Percentiles rank a stretch among this genome's conserved stretches.
These are phyloP conservation scores for Pelmatolapia mariae DNA, from an alignment of 2,113 vertebrate genomes.

Conservation along the genomic window DNA sequence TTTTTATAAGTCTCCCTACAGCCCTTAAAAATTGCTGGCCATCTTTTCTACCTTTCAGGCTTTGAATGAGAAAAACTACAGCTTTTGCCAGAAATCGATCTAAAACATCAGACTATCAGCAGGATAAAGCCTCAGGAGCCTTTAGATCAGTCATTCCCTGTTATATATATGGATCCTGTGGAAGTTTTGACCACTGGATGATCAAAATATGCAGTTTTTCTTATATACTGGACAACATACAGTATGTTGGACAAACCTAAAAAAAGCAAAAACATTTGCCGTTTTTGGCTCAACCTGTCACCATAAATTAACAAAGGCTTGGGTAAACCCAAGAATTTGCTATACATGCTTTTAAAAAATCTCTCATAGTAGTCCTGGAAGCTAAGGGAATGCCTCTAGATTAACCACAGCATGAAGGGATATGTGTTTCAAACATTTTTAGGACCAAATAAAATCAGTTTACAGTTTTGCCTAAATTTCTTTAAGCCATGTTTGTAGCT, in stretches of 20 bases:
- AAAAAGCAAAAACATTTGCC: background rate
- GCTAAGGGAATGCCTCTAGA: background rate
- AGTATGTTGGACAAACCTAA: background rate
- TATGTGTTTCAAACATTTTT: background rate
- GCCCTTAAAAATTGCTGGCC: constrained; percentile 17
- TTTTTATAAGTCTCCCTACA: background rate
- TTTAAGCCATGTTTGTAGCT: background rate
- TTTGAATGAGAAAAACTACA: constrained; percentile 39
- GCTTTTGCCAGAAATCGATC: constrained; percentile 57
- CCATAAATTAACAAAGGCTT: background rate
- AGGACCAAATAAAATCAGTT: background rate
- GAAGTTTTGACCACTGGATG: background rate
- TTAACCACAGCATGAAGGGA: background rate
- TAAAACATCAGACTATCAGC: constrained; percentile 46
- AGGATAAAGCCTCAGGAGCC: constrained; percentile 15
- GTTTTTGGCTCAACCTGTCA: background rate
- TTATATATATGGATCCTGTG: background rate
- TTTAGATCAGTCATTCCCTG: constrained; percentile 8
- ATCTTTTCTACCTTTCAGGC: constrained; percentile 19
- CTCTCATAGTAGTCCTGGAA: background rate
- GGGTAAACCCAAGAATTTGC: background rate
- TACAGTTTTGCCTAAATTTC: background rate
- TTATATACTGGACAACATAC: background rate
- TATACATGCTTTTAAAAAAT: background rate
- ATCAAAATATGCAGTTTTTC: background rate